Percentiles rank a stretch among this genome's conserved stretches.
These are phyloP conservation scores for Rhagonycha lutea DNA, from an alignment of 2,888 invertebrate genomes.

Conservation along the genomic window DNA sequence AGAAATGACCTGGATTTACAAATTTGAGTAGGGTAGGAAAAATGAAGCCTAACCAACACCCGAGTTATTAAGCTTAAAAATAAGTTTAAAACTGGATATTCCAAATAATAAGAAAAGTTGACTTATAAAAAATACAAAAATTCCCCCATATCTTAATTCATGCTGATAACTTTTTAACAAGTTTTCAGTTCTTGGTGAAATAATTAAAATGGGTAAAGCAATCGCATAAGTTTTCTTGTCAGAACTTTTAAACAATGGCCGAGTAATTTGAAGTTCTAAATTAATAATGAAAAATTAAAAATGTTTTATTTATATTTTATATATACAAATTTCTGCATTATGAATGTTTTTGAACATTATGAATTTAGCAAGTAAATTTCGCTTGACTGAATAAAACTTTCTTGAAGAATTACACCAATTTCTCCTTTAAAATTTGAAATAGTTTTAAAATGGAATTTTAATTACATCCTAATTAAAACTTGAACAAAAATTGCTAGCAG, in stretches of 20 bases:
- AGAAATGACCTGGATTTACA: background rate
- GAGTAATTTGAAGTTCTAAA: constrained; percentile 24
- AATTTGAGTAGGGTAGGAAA: constrained; percentile 5
- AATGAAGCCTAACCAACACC: constrained; percentile 7
- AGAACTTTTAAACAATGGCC: constrained; percentile 29
- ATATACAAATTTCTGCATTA: background rate
- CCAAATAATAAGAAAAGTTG: background rate
- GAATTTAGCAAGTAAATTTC: background rate
- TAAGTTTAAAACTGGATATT: background rate
- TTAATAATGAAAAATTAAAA: constrained; percentile 25
- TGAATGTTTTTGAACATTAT: background rate
- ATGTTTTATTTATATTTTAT: constrained; percentile 9
- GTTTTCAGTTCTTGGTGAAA: constrained; percentile 29
- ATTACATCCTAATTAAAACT: background rate
- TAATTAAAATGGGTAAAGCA: constrained; percentile 35
- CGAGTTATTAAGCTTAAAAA: background rate
- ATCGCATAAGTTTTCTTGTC: constrained; percentile 24
- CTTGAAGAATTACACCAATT: background rate
- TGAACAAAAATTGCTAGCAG: background rate
- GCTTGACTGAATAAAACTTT: background rate
- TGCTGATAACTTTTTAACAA: constrained; percentile 35
- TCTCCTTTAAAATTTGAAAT: background rate
- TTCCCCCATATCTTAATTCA: constrained; percentile 29
- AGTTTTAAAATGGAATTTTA: background rate
- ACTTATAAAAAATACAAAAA: constrained; percentile 16